Evolutionary conservation across 2,113 vertebrate genomes (phyloP).

Genomic region (Coryphaenoides rupestris): DNA sequence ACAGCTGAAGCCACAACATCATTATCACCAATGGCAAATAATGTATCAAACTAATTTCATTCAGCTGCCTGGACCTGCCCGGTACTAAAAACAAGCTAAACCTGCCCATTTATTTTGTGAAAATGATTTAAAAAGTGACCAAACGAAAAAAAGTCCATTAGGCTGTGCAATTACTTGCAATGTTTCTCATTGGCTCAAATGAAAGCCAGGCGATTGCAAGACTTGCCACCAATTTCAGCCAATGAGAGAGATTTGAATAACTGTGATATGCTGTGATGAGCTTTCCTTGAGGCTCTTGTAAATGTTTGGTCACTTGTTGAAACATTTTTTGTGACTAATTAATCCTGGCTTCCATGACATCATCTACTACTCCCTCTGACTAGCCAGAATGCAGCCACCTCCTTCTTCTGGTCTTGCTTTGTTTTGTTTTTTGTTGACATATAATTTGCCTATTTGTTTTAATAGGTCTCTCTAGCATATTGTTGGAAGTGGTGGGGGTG

Average conservation of each 20-base stretch:
- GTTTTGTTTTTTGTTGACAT: constrained; percentile 41
- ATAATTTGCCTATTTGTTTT: constrained; percentile 36
- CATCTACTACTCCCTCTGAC: constrained; percentile 78
- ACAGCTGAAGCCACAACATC: constrained; percentile 74
- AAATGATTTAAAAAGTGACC: constrained; percentile 45
- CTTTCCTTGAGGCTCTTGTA: too few species aligned
- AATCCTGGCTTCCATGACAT: constrained; percentile 70
- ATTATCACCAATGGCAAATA: background rate
- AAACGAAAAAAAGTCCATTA: too few species aligned
- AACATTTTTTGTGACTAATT: constrained; percentile 67
- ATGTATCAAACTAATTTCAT: constrained; percentile 83
- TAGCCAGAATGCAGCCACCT: constrained; percentile 76
- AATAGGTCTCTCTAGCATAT: constrained; percentile 58
- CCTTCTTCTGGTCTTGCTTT: constrained; percentile 67
- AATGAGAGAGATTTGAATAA: too few species aligned
- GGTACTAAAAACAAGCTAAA: constrained; percentile 83
- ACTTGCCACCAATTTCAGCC: too few species aligned
- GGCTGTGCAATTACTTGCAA: too few species aligned
- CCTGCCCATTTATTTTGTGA: background rate
- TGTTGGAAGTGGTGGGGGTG: constrained; percentile 68
- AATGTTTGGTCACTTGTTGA: too few species aligned
- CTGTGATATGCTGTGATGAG: too few species aligned
- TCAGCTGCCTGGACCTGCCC: constrained; percentile 72
- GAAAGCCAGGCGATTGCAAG: too few species aligned
- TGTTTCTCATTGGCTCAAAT: too few species aligned